Conservation (phyloP, 2,888 invertebrate genomes). For the Agrochola macilenta region DNA sequence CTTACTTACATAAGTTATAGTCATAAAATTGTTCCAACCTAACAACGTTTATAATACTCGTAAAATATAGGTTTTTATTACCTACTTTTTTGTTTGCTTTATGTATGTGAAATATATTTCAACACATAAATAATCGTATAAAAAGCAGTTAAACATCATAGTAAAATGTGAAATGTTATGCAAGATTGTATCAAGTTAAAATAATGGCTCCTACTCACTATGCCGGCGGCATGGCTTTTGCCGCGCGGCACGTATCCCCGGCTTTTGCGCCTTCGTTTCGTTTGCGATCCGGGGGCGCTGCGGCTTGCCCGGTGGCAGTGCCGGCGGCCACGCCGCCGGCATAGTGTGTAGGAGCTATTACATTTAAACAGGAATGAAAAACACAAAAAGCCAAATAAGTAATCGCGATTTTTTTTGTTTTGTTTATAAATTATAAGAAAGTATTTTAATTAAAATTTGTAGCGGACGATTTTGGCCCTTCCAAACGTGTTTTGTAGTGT, state of each 20-base stretch:
- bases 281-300: no score
- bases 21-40: not conserved
- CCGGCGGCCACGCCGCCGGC: no score
- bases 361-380: not conserved
- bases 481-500: not conserved
- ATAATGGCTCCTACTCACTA: no score
- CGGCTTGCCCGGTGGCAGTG: no score
- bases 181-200: not conserved
- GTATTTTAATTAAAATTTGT: no score
- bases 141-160: not conserved
- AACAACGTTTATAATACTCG: not conserved
- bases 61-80: not conserved
- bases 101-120: not conserved
- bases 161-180: constrained; percentile 14
- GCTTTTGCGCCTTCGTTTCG: no score
- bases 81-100: not conserved
- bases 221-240: no score
- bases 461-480: not conserved
- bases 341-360: no score
- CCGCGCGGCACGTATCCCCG: no score
- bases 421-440: not conserved
- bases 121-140: not conserved
- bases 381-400: not conserved
- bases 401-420: not conserved
- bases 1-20: not conserved